These are phyloP conservation scores for Palythoa caribaeorum DNA, from an alignment of 92 coral and sea anemone species.

Conservation along the genomic window DNA sequence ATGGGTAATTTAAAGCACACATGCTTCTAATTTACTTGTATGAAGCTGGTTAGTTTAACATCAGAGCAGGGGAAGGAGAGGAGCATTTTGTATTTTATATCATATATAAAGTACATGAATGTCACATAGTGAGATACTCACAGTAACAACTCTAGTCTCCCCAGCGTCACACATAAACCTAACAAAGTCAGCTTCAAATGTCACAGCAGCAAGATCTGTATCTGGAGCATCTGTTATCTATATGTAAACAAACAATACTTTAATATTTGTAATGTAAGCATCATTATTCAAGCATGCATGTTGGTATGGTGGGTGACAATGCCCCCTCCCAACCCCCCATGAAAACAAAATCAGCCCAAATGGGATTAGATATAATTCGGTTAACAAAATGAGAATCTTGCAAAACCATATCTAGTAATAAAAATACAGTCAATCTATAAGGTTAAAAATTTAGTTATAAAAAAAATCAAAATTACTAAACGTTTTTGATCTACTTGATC, in stretches of 20 bases:
- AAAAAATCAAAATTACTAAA: neutral
- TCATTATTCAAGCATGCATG: conserved; percentile 4
- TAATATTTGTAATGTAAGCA: conserved; percentile 1
- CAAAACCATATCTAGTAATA: conserved; percentile 5
- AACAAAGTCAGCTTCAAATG: conserved; percentile 19
- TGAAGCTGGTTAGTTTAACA: neutral
- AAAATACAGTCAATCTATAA: conserved; percentile 1
- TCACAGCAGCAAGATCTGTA: conserved; percentile 10
- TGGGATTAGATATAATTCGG: neutral
- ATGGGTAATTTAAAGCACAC: conserved; percentile 3
- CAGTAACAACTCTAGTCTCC: neutral
- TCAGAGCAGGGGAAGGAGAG: conserved; percentile 24
- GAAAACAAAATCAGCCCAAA: neutral
- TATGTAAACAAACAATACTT: neutral
- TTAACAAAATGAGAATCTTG: conserved; percentile 1
- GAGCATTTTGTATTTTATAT: conserved; percentile 17
- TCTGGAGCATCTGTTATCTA: conserved; percentile 8
- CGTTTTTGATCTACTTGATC: neutral
- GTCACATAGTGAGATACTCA: conserved; percentile 28
- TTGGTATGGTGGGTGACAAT: neutral
- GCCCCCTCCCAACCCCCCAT: neutral
- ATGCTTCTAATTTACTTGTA: conserved; percentile 9
- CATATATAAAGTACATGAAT: conserved; percentile 23
- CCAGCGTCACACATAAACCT: conserved; percentile 13
- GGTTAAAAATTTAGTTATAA: neutral